These are phyloP conservation scores for Platygyra sinensis DNA, from an alignment of 64 coral and sea anemone species.

Conservation along the genomic window DNA sequence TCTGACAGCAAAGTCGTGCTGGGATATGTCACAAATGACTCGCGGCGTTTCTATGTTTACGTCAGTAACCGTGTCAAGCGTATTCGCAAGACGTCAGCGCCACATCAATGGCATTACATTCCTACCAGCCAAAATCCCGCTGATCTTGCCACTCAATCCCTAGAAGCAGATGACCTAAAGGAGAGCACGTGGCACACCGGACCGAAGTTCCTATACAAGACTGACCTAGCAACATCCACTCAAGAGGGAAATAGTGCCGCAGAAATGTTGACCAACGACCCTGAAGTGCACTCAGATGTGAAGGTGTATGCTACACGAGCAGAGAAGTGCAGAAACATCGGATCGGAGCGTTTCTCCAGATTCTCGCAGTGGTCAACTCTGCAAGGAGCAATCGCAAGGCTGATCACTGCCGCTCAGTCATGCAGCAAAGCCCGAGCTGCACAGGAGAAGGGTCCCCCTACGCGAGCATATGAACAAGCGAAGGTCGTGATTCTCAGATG, in stretches of 20 bases:
- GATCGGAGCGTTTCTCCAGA: conserved; percentile 7
- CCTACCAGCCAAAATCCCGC: conserved; percentile 29
- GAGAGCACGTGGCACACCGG: conserved; percentile 31
- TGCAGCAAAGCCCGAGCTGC: background rate
- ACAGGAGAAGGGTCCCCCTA: too few relatives aligned
- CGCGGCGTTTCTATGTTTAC: conserved; percentile 49
- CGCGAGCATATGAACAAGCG: background rate
- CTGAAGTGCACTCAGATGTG: conserved; percentile 10
- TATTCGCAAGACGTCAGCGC: too few relatives aligned
- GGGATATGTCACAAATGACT: conserved; percentile 46
- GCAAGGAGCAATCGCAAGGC: background rate
- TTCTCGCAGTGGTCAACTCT: conserved; percentile 10
- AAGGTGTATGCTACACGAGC: background rate
- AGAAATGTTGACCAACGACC: background rate
- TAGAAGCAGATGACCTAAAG: background rate
- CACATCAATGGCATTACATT: conserved; percentile 58
- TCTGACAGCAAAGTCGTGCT: conserved; percentile 49
- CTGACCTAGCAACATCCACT: background rate
- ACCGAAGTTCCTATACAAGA: background rate
- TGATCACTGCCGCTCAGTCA: background rate
- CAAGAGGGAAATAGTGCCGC: background rate
- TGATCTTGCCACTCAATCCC: conserved; percentile 12
- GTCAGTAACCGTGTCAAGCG: too few relatives aligned
- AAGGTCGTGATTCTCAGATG: background rate
- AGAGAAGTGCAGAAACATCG: background rate